These are phyloP conservation scores for Piaya cayana DNA, from an alignment of 2,113 vertebrate species.

Conservation along the genomic window DNA sequence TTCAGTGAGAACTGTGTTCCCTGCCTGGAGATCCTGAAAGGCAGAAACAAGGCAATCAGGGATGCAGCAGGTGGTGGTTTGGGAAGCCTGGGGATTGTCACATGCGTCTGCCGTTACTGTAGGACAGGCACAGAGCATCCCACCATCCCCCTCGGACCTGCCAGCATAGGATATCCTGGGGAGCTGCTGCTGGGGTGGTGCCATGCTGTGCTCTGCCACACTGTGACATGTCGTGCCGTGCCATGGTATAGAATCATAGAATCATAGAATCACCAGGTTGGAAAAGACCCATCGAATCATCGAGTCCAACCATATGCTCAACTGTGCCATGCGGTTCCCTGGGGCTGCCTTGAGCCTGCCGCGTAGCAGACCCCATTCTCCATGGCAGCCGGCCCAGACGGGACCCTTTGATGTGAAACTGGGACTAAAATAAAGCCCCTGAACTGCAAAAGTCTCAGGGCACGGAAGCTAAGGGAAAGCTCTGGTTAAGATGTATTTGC, in stretches of 20 bases:
- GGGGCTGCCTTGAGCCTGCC: not conserved
- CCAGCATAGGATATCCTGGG: fast-evolving
- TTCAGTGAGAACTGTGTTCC: fast-evolving
- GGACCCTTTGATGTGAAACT: fast-evolving
- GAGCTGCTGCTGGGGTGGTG: not conserved
- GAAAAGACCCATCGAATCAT: too few relatives aligned
- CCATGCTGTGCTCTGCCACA: fast-evolving
- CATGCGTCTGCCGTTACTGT: fast-evolving
- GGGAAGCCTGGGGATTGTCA: not conserved
- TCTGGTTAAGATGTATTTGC: fast-evolving
- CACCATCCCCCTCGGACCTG: not conserved
- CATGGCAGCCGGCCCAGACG: not conserved
- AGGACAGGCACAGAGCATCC: not conserved
- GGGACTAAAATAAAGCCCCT: not conserved
- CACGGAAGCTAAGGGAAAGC: not conserved
- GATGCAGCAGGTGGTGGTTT: not conserved
- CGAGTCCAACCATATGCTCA: too few relatives aligned
- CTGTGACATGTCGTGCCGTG: fast-evolving
- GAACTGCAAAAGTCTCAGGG: not conserved
- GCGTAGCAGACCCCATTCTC: not conserved
- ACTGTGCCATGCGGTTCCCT: not conserved
- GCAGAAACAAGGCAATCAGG: fast-evolving
- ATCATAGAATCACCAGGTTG: too few relatives aligned
- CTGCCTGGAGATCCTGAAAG: fast-evolving
- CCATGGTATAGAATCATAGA: too few relatives aligned